Conservation (phyloP, 2,797 vertebrate genomes). For the Semaprochilodus insignis region DNA sequence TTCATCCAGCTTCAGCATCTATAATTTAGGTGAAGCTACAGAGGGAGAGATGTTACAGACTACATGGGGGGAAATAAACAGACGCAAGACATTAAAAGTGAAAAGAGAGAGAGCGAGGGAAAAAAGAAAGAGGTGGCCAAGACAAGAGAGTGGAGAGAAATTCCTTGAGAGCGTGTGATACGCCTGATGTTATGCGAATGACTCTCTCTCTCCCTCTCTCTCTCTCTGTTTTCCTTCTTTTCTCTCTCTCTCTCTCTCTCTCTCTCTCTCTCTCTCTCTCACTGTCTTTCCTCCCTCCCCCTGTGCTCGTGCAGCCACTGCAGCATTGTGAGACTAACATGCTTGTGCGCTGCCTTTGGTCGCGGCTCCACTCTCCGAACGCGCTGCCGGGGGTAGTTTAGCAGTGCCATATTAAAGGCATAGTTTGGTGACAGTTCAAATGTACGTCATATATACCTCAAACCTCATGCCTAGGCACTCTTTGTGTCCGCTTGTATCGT, state of each 20-base stretch:
- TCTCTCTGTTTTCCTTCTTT: too few relatives aligned
- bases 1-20: constrained; percentile 21
- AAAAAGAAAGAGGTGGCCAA: constrained; percentile 29
- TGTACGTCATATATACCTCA: too few relatives aligned
- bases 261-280: not conserved
- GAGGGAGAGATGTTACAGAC: not conserved
- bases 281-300: not conserved
- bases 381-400: not conserved
- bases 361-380: not conserved
- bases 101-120: not conserved
- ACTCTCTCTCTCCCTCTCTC: not conserved
- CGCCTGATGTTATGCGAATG: constrained; percentile 9
- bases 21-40: not conserved
- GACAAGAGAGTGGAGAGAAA: constrained; percentile 60
- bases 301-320: constrained; percentile 5
- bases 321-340: constrained; percentile 7
- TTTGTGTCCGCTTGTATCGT: not conserved
- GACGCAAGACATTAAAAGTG: not conserved
- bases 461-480: too few relatives aligned
- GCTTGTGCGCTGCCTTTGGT: not conserved
- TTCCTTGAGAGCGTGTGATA: constrained; percentile 31
- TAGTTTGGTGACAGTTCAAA: not conserved
- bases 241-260: not conserved
- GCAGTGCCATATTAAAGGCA: not conserved
- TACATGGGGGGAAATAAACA: not conserved